Base-by-base conservation (phyloP, 2,888 invertebrate genomes). In the Drosophila leonis region DNA sequence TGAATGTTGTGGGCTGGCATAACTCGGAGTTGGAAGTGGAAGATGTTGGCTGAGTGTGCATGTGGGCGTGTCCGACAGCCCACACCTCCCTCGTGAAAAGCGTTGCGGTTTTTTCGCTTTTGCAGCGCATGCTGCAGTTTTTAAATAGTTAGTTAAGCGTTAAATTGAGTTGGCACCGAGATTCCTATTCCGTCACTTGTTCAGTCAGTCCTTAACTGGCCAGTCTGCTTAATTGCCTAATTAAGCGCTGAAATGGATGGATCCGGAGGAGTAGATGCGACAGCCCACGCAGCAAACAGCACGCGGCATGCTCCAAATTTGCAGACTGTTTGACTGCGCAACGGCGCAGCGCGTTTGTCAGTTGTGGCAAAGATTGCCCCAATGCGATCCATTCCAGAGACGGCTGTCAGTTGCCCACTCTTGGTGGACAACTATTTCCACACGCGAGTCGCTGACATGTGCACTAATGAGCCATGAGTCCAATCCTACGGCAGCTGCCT, bases 131-230 rank as follows among this genome's bases (percentile, higher is more conserved):
- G 75, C 70, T 72, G 72, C 65, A 65, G 68, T 68, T 75, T 66
- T 82, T 64, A 79, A 86, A 79, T 87, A 80, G 77, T 83, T 74
- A 74, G 84, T 86, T 89, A 75, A 89, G 85, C 89, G 85, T 78
- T 82, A 84, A 89, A 86, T 84, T 88, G 84, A 74, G 82, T 87
- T 75, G 72, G 68, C 78, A 69, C 49, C 68, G 65, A 71, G 68
- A 82, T 80, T 55, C 44, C 52, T 61, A 80, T 74, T 55, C 44
- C 49, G 46, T 41, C 59, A 46, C 59, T 60, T 72, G 66, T 67
- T 64, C 56, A 73, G 68, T 63, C 55, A 61, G 48, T 80, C 78
- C 83, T 72, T 80, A 77, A 72, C 66, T 66, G 56, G 72, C 48
- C 69, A 65, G 73, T 69, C 74, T 55, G 66, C 65, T 79, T 85